Evolutionary conservation across 1,140 invertebrate genomes (phyloP).

Genomic region (Drosophila micromelanica): DNA sequence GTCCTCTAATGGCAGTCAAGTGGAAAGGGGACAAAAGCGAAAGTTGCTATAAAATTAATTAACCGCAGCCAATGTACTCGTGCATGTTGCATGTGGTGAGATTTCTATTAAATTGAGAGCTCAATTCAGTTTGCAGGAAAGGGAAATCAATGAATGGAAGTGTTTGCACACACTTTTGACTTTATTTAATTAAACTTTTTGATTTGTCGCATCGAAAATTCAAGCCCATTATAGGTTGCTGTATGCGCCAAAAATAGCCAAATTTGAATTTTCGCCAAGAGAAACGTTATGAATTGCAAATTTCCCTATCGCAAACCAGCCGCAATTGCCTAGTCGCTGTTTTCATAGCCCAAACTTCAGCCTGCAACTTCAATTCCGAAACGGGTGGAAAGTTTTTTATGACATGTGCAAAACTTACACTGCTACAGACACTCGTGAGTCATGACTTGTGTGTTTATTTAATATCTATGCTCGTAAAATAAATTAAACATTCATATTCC

Average conservation of each 20-base stretch:
- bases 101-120: slow-evolving; percentile 37
- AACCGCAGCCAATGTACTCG: slow-evolving; percentile 32
- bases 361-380: slow-evolving; percentile 6
- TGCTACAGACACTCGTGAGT: slow-evolving; percentile 20
- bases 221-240: not conserved
- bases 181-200: slow-evolving; percentile 47
- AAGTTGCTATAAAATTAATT: slow-evolving; percentile 49
- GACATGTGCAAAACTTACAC: slow-evolving; percentile 30
- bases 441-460: slow-evolving; percentile 72
- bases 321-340: slow-evolving; percentile 45
- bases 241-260: slow-evolving; percentile 2
- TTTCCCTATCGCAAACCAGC: slow-evolving; percentile 54
- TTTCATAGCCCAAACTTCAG: slow-evolving; percentile 12
- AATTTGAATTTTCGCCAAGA: not conserved
- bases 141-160: slow-evolving; percentile 16
- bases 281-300: slow-evolving; percentile 61
- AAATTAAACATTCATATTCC: slow-evolving; percentile 82
- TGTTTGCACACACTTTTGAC: slow-evolving; percentile 8
- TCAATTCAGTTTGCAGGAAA: not conserved
- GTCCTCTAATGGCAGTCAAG: not conserved
- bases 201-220: slow-evolving; percentile 17
- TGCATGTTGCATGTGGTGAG: slow-evolving; percentile 35
- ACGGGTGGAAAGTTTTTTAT: slow-evolving; percentile 42
- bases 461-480: slow-evolving; percentile 76
- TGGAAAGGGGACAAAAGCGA: slow-evolving; percentile 5